Percentiles rank a stretch among this genome's conserved stretches.
These are phyloP conservation scores for Gonioctena quinquepunctata DNA, from an alignment of 1,140 invertebrate species.

Conservation along the genomic window DNA sequence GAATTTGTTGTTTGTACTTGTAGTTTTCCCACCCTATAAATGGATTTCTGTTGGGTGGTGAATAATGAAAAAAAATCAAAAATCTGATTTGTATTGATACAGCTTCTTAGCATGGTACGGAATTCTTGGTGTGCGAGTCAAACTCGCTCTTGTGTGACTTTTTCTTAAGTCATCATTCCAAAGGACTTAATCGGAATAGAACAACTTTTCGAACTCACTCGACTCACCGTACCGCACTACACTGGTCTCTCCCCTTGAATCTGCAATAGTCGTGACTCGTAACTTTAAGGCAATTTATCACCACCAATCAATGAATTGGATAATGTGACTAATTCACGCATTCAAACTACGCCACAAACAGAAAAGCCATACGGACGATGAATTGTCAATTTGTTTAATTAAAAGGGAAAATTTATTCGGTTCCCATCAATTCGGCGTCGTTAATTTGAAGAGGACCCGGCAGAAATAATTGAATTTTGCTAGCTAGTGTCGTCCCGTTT, in stretches of 20 bases:
- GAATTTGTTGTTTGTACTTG: too few species aligned
- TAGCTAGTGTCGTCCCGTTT: too few species aligned
- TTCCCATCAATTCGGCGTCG: background rate
- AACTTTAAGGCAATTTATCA: constrained; percentile 33
- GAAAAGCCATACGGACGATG: constrained; percentile 26
- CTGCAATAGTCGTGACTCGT: constrained; percentile 28
- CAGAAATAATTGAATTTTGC: background rate
- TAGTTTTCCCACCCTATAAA: too few species aligned
- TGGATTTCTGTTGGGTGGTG: too few species aligned
- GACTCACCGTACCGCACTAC: background rate
- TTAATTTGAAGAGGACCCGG: background rate
- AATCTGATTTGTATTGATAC: too few species aligned
- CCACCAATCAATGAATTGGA: constrained; percentile 34
- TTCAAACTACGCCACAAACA: constrained; percentile 4
- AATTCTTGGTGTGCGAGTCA: too few species aligned
- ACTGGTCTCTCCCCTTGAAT: background rate
- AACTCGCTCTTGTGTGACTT: too few species aligned
- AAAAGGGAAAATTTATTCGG: constrained; percentile 13
- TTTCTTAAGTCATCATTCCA: too few species aligned
- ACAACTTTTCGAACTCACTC: too few species aligned
- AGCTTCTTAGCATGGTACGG: too few species aligned
- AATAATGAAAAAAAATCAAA: too few species aligned
- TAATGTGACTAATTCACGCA: constrained; percentile 29
- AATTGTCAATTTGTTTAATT: constrained; percentile 35
- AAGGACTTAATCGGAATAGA: too few species aligned